Evolutionary conservation across 2,113 vertebrate genomes (phyloP), one percentile per base, ranked within the genome.

Genomic region (Trematomus loennbergii): DNA sequence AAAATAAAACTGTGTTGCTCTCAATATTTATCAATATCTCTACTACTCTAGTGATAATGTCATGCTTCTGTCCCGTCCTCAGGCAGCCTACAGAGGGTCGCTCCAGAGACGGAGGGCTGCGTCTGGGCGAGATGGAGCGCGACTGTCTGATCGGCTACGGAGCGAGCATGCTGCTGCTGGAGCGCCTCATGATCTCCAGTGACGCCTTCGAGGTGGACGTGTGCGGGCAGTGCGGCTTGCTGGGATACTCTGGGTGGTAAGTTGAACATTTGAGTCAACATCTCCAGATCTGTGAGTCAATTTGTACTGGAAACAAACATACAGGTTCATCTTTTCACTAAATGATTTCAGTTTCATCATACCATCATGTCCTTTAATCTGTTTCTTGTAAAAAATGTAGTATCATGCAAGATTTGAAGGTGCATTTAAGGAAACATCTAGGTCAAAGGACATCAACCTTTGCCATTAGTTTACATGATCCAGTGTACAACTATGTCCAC

Each of bases 151-250:
- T 99, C 29, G 98, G 98, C 71, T 99, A 99, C 17, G 98, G 98
- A 81, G 98, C 98, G 62, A 99, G 98, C 88, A 99, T 99, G 98
- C 94, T 99, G 52, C 87, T 99, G 12, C 75, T 99, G 84, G 98
- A 99, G 93, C 96, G 98, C 18, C 96, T 99, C 75, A 99, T 99
- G 98, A 99, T 99, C 93, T 99, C 98, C 88, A 99, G 98, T 9
- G 98, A 99, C 40, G 98, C 97, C 72, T 99, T 99, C 62, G 97
- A 99, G 93, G 98, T 99, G 82, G 98, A 99, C 17, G 98, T 99
- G 61, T 99, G 98, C 20, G 98, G 96, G 22, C 97, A 99, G 87
- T 99, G 98, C 52, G 98, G 98, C 75, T 94, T 99, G 91, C 89
- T 99, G 81, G 98, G 97, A 20, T 99, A 99, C 87, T 99, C 98